A percentile compares a stretch with the other conserved stretches of the same genome.
Conservation (phyloP, 2,113 vertebrate species). For the Tyrannus savana region DNA sequence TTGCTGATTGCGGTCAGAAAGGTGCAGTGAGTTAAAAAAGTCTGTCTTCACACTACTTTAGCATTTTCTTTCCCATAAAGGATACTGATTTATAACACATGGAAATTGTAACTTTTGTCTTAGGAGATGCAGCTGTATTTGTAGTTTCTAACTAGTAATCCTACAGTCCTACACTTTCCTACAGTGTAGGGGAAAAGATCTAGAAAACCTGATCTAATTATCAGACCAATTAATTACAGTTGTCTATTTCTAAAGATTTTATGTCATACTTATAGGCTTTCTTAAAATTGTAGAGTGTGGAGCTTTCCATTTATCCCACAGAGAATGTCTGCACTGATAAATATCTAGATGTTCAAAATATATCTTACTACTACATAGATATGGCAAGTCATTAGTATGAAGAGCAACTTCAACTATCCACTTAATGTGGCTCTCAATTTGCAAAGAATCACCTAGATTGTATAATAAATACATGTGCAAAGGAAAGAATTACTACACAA, state of each 20-base stretch:
- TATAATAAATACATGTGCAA: background rate
- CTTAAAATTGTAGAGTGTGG: background rate
- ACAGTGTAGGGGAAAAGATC: background rate
- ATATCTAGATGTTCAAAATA: background rate
- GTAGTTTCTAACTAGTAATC: background rate
- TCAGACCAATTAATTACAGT: background rate
- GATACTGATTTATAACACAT: background rate
- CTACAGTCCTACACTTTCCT: background rate
- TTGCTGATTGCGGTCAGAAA: background rate
- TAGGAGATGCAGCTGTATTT: background rate
- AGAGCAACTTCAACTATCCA: background rate
- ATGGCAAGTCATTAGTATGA: background rate
- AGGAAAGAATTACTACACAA: background rate
- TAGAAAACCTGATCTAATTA: slow-evolving; percentile 16
- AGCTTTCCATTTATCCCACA: background rate
- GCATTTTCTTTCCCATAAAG: background rate
- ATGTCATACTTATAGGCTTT: slow-evolving; percentile 9
- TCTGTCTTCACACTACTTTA: background rate
- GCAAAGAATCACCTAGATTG: background rate
- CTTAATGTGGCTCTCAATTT: background rate
- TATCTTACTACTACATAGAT: background rate
- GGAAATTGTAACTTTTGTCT: background rate
- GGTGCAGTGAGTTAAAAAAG: background rate
- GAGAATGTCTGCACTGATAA: background rate
- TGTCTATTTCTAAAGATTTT: slow-evolving; percentile 2